phyloP scores from a whole-genome alignment of 1,140 invertebrate genomes.

The Dreissena rostriformis region DNA sequence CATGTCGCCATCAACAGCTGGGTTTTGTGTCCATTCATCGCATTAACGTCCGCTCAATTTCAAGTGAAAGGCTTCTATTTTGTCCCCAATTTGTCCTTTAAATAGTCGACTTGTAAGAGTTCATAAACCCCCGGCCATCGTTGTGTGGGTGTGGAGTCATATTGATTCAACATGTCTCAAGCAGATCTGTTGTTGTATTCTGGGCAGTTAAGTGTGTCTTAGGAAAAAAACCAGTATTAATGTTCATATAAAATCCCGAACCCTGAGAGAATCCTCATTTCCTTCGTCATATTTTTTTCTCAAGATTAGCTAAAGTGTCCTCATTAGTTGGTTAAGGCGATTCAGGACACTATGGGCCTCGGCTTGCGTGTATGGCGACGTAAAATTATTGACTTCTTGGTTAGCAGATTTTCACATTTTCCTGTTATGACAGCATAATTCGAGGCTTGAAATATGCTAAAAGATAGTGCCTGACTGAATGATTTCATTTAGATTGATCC shows the following conservation, averaged over 20 bases:
- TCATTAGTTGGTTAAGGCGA: background rate
- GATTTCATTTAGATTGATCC: too few relatives aligned
- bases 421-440: too few relatives aligned
- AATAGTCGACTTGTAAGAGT: background rate
- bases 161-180: background rate
- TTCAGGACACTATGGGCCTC: too few relatives aligned
- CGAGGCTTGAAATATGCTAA: too few relatives aligned
- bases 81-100: background rate
- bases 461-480: too few relatives aligned
- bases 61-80: background rate
- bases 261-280: background rate
- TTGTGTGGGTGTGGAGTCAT: background rate
- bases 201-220: too few relatives aligned
- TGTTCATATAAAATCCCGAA: background rate
- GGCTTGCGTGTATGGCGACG: too few relatives aligned
- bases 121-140: background rate
- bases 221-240: background rate
- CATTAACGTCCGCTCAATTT: slow-evolving; percentile 5
- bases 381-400: too few relatives aligned
- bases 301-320: background rate
- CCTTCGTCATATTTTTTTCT: background rate
- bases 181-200: too few relatives aligned
- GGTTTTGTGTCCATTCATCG: background rate
- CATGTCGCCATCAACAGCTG: too few relatives aligned
- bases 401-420: too few relatives aligned